Base-by-base conservation (phyloP, 2,888 invertebrate genomes). In the Eilema caniola region DNA sequence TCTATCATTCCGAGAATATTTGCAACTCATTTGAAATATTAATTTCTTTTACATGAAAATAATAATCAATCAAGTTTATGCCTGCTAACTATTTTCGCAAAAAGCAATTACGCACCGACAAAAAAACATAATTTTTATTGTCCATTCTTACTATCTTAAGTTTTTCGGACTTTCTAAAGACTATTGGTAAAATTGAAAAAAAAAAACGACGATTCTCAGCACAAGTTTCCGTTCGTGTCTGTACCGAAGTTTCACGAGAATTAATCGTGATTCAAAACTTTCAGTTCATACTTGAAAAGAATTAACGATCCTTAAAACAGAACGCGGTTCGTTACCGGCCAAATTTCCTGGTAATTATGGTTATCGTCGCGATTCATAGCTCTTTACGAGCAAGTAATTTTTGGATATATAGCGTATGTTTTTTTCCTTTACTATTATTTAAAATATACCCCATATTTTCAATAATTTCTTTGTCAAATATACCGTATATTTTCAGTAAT, bases 241-340 rank as follows among this genome's bases (percentile, higher is more conserved):
- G 80, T 82, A 79, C 60, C 73, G 65, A 85, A 87, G 83, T 86
- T 83, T 63, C 62, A 69, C 56, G 67, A 76, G 82, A 87, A 89
- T 88, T 88, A 88, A 89, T 88, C 85, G 85, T 79, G 81, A 84
- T 81, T 77, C 72, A 76, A 78, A 89, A 89, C 80, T 87, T 85
- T 84, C 69, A 74, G 83, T 84, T 88, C 75, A 71, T 74, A 77
- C 82, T 85, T 85, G 78, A 83, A 86, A 88, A 89, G 85, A 88
- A 88, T 88, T 87, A 88, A 88, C 83, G 88, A 86, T 76, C 85
- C 82, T 76, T 82, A 82, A 83, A 87, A 87, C 83, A 80, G 67
- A 41, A 69, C 69, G 73, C 60, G 66, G 62, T 71, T 69, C 67
- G 66, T 64, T 69, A 73, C 76, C 69, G 76, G 77, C 72, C 71